phyloP scores from a whole-genome alignment of 1,140 invertebrate genomes.

The Atta texana region DNA sequence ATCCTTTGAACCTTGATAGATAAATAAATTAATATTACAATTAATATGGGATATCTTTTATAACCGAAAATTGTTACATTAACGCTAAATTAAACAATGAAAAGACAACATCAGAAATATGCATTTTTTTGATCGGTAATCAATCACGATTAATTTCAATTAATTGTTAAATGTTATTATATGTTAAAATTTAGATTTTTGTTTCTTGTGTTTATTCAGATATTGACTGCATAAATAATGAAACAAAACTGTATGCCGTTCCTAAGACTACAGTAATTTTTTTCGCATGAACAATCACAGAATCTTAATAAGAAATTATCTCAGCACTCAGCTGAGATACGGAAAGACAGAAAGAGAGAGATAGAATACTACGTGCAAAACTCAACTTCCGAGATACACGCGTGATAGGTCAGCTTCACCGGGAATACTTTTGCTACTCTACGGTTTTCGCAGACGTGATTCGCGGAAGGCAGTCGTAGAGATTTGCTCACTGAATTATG shows the following conservation, averaged over 20 bases:
- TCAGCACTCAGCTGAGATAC: constrained; percentile 34
- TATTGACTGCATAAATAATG: not conserved
- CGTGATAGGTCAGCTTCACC: constrained; percentile 72
- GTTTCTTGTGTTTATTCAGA: not conserved
- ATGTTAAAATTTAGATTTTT: not conserved
- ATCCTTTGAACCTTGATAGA: not conserved
- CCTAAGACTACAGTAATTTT: constrained; percentile 1
- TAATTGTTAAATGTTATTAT: not conserved
- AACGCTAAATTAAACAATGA: not conserved
- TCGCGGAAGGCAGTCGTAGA: constrained; percentile 83
- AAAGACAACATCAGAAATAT: not conserved
- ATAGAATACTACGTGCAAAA: constrained; percentile 52
- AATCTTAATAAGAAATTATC: constrained; percentile 84
- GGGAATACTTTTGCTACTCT: constrained; percentile 58
- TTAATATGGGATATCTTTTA: not conserved
- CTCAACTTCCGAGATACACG: constrained; percentile 79
- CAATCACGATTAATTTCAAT: not conserved
- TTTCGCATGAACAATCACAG: constrained; percentile 81
- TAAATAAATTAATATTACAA: constrained; percentile 3
- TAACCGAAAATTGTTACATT: not conserved
- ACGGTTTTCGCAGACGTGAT: constrained; percentile 71
- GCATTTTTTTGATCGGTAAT: not conserved
- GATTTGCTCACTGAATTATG: constrained; percentile 82
- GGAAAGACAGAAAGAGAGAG: constrained; percentile 51
- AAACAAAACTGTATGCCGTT: not conserved